Evolutionary conservation across 2,888 invertebrate genomes (phyloP).

Genomic region (Drosophila quinaria): DNA sequence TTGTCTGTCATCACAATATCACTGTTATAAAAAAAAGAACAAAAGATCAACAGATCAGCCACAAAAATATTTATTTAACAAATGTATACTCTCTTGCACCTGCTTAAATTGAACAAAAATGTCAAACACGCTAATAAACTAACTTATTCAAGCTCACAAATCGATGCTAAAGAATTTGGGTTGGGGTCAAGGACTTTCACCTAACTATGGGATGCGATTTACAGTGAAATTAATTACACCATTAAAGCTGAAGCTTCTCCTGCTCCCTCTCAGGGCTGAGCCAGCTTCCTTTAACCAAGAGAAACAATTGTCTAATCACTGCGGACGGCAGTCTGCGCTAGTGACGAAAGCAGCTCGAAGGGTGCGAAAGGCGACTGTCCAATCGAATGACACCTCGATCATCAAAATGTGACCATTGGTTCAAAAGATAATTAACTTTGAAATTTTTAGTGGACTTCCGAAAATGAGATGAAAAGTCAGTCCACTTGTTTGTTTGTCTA

Average conservation of each 20-base stretch:
- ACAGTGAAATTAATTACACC: slow-evolving; percentile 60
- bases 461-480: no score
- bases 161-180: slow-evolving; percentile 40
- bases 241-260: slow-evolving; percentile 29
- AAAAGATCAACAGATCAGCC: neutral
- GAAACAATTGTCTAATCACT: slow-evolving; percentile 27
- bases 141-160: slow-evolving; percentile 43
- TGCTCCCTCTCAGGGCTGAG: neutral
- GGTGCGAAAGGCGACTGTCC: no score
- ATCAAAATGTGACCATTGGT: no score
- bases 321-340: no score
- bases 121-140: neutral
- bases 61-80: neutral
- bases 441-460: no score
- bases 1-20: neutral
- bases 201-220: slow-evolving; percentile 38
- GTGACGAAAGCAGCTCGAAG: no score
- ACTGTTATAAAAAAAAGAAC: neutral
- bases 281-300: slow-evolving; percentile 3
- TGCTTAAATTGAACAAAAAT: neutral
- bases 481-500: no score
- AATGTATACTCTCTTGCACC: neutral
- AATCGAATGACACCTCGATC: no score
- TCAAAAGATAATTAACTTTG: no score
- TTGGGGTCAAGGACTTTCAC: slow-evolving; percentile 8